Evolutionary conservation across 2,888 invertebrate species (phyloP).

Genomic region (Oscheius sp.): DNA sequence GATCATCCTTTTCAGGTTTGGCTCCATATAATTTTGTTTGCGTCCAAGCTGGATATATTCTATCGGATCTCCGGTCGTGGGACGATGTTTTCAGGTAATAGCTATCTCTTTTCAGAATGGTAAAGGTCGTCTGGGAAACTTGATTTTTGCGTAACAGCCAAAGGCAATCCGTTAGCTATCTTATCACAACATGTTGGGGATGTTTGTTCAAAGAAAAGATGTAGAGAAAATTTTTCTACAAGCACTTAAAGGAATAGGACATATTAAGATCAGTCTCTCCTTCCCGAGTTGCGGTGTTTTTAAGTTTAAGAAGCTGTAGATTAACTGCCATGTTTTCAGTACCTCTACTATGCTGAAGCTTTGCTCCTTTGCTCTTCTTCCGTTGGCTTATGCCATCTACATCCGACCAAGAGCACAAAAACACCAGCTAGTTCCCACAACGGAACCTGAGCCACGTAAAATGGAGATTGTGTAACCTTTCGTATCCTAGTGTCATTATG

Average conservation of each 20-base stretch:
- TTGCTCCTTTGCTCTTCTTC: conserved; percentile 70
- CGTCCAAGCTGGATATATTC: conserved; percentile 78
- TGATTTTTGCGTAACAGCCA: conserved; percentile 12
- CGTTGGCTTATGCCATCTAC: conserved; percentile 71
- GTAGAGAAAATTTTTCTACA: too few species aligned
- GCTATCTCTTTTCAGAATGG: background rate
- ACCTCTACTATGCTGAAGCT: conserved; percentile 71
- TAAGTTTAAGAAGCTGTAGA: background rate
- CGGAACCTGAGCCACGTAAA: conserved; percentile 31
- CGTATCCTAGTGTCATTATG: conserved; percentile 16
- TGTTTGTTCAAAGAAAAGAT: background rate
- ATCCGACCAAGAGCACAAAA: conserved; percentile 60
- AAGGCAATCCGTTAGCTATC: background rate
- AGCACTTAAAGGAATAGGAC: too few species aligned
- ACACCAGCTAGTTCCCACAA: conserved; percentile 41
- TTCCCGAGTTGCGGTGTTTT: too few species aligned
- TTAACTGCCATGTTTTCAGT: conserved; percentile 44
- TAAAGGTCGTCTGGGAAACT: conserved; percentile 22
- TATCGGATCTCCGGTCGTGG: conserved; percentile 76
- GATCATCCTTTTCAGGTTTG: conserved; percentile 74
- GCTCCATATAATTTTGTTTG: conserved; percentile 80
- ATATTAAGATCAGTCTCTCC: too few species aligned
- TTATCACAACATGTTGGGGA: background rate
- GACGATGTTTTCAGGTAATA: conserved; percentile 67
- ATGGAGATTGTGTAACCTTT: conserved; percentile 39